Evolutionary conservation across 2,888 invertebrate species (phyloP), one percentile per base, ranked within the genome.

Genomic region (Agriopis leucophaearia): DNA sequence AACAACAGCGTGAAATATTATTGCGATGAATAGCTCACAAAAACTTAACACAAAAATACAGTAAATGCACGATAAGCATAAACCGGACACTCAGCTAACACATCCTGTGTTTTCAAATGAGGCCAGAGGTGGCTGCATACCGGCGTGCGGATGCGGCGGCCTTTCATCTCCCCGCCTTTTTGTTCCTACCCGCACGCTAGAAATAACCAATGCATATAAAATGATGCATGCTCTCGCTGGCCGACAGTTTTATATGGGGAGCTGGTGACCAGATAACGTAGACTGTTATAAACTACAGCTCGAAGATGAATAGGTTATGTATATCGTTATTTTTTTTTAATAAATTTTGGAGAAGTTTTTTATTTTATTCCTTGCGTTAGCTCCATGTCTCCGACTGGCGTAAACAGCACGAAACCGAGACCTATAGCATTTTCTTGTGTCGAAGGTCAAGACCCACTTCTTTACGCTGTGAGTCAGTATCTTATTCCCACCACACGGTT

Each of bases 161-260:
- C 75, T 84, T 84, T 83, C 83, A 83, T 83, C 83, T 81, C 74
- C 66, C 70, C 73, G 66, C 74, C 67, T 78, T 82, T 81, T 81
- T 81, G 78, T 81, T 80, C 72, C 69, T 51, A 60, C 75, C 71
- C 73, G 77, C 78, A 75, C 76, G 78, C 78, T 75, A 76, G 78
- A 84, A 84, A 86, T 86, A 87, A 82, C 86, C 86, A 88, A 88
- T 88, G 88, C 88, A 89, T 89, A 88, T 81, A 86, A 86, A 89
- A 88, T 90, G 87, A 89, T 89, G 86, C 86, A 88, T 87, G 84
- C 74, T 84, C 82, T 84, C 82, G 79, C 66, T 81, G 82, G 84
- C 77, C 81, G 71, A 71, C 73, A 74, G 77, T 35, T 62, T 65
- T 62, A 57, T 38, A 13, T 18, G n/a, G 48, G 8, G 60, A 68